Conservation (phyloP, 2,113 vertebrate genomes). For the Anarrhichthys ocellatus region DNA sequence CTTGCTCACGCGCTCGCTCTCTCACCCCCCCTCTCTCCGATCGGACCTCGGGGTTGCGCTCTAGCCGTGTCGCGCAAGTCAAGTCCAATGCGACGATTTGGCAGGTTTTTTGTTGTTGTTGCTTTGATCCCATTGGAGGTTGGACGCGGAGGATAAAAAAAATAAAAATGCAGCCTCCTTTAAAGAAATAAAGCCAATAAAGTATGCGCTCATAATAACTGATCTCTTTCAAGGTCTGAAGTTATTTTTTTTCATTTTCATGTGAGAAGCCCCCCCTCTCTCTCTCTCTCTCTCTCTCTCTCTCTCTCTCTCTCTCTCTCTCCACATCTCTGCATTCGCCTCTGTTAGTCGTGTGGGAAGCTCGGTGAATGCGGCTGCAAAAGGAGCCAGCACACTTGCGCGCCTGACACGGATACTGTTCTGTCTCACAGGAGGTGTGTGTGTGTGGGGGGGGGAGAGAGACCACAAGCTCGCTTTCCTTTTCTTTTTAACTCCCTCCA, state of each 20-base stretch:
- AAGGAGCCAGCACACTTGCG: slow-evolving; percentile 67
- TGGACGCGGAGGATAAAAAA: not conserved
- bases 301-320: too few species aligned
- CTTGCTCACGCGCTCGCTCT: not conserved
- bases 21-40: not conserved
- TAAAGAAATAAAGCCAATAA: slow-evolving; percentile 1
- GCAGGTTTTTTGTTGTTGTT: slow-evolving; percentile 12
- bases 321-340: slow-evolving; percentile 67
- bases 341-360: slow-evolving; percentile 72
- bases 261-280: slow-evolving; percentile 1
- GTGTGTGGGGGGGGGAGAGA: not conserved
- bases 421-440: slow-evolving; percentile 54
- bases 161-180: not conserved
- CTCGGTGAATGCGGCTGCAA: slow-evolving; percentile 77
- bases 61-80: slow-evolving; percentile 20
- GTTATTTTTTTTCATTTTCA: not conserved
- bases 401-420: slow-evolving; percentile 65
- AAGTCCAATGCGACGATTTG: slow-evolving; percentile 47
- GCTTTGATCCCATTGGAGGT: slow-evolving; percentile 37
- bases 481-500: not conserved
- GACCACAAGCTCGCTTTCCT: slow-evolving; percentile 26
- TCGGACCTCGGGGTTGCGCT: slow-evolving; percentile 40
- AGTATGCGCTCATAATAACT: slow-evolving; percentile 32
- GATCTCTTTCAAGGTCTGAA: slow-evolving; percentile 63
- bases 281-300: not conserved